Evolutionary conservation across 1,140 invertebrate genomes (phyloP), one percentile per base, ranked within the genome.

Genomic region (Sipha flava): DNA sequence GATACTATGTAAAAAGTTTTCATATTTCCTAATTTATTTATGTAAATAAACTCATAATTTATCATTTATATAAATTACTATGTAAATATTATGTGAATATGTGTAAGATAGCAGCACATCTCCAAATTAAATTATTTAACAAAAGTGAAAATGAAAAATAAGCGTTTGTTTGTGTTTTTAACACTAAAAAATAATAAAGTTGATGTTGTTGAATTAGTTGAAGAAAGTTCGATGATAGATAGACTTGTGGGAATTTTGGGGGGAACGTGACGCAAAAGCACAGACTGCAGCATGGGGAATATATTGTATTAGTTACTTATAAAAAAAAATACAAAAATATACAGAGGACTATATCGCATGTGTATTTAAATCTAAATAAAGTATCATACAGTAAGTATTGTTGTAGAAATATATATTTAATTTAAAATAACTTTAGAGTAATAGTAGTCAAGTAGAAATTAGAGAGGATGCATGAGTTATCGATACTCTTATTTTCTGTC

Each of bases 221-320:
- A 10, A 70, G 47, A 43, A 47, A 26, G 23, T 26, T 37, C 47
- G 26, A 77, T 10, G n/a, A 26, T 37, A 10, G 49, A 54, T 66
- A 68, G 82, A 82, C 82, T 82, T 82, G 82, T 81, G 66, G 80
- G 81, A 77, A 82, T 81, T 79, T 81, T 72, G 62, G 73, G 79
- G 45, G 49, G 23, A 80, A 81, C 57, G 54, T 81, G 72, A 57
- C 68, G 66, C 77, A 79, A 79, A 81, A 82, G 82, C 82, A 83
- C 82, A 82, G 82, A 82, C 82, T 82, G 82, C 82, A 82, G 82
- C 82, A 83, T 82, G 82, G 82, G 81, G 81, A 43, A 66, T 52
- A 70, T 18, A 70, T 37, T 43, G n/a, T 21, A 12, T 66, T 34
- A 40, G n/a, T 10, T 21, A 62, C 29, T 1, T 34, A 31, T 18